These are phyloP conservation scores for Tympanuchus pallidicinctus DNA, from an alignment of 2,113 vertebrate species.

Conservation along the genomic window DNA sequence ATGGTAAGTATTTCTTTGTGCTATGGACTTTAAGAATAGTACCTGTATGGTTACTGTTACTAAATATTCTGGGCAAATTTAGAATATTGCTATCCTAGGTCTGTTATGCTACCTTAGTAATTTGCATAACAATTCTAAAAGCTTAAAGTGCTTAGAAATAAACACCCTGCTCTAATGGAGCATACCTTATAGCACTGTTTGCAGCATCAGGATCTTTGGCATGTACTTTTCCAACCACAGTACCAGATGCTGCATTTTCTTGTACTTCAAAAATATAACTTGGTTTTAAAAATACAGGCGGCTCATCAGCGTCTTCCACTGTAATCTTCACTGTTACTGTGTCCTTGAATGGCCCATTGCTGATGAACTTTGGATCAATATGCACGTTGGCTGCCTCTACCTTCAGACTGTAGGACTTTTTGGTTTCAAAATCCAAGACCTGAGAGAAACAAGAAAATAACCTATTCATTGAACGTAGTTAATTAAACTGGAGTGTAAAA, in stretches of 20 bases:
- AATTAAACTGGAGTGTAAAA: background rate
- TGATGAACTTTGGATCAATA: conserved; percentile 90
- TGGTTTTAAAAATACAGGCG: conserved; percentile 88
- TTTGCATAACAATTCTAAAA: background rate
- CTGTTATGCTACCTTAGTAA: background rate
- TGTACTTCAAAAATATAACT: conserved; percentile 92
- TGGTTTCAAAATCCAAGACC: conserved; percentile 94
- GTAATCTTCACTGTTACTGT: conserved; percentile 92
- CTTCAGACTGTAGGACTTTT: conserved; percentile 90
- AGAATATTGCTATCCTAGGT: background rate
- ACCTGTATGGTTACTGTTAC: background rate
- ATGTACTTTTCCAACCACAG: conserved; percentile 92
- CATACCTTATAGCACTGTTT: conserved; percentile 91
- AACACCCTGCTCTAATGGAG: background rate
- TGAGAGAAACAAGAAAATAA: conserved; percentile 64
- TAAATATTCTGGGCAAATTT: background rate
- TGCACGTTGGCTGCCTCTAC: conserved; percentile 94
- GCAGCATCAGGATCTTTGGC: conserved; percentile 95
- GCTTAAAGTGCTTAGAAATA: background rate
- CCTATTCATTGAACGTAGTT: background rate
- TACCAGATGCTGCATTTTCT: conserved; percentile 91
- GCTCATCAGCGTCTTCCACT: conserved; percentile 95
- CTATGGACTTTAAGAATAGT: background rate
- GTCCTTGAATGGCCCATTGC: conserved; percentile 96
- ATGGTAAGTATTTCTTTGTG: background rate